Evolutionary conservation across 2,797 vertebrate genomes (phyloP), one percentile per base, ranked within the genome.

Genomic region (Pipistrellus nathusii): DNA sequence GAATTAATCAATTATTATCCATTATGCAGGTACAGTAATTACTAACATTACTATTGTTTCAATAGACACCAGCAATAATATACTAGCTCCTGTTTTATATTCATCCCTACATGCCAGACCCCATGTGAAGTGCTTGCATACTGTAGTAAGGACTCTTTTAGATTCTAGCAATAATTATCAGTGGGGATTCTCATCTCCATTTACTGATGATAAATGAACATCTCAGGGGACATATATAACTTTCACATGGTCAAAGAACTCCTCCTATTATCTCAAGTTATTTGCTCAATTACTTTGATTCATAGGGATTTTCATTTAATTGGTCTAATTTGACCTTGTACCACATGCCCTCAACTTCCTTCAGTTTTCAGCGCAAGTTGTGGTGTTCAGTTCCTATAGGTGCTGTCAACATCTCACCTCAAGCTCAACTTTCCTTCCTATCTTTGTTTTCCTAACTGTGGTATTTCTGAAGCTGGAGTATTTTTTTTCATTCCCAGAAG

Each of bases 11-110:
- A 15, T 71, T 64, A n/a, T 88, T 38, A 90, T 77, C 27, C 35
- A 73, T 35, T 84, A 71, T 20, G 14, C 25, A 85, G 48, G 12
- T 64, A 64, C 14, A 59, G 30, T 72, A 85, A n/a, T 53, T 66
- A 82, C 35, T 85, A 90, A 27, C 1, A 69, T 32, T 75, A 69
- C 9, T 77, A 66, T 83, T 44, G 80, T 35, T 96, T 95, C 48
- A 84, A 17, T 53, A 86, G 64, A 84, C 46, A 76, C 6, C 17
- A 68, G 44, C 21, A 80, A 53, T 77, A 85, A 94, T 23, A 51
- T n/a, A 35, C 30, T 35, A 86, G 38, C 11, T 80, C 78, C 41
- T 75, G 23, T 62, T 90, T n/a, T 82, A 2, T 72, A 64, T 44
- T 2, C 12, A 25, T 75, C 44, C 44, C 5, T 85, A 66, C 46